Base-by-base conservation (phyloP, 2,797 vertebrate species). In the Gymnodraco acuticeps region DNA sequence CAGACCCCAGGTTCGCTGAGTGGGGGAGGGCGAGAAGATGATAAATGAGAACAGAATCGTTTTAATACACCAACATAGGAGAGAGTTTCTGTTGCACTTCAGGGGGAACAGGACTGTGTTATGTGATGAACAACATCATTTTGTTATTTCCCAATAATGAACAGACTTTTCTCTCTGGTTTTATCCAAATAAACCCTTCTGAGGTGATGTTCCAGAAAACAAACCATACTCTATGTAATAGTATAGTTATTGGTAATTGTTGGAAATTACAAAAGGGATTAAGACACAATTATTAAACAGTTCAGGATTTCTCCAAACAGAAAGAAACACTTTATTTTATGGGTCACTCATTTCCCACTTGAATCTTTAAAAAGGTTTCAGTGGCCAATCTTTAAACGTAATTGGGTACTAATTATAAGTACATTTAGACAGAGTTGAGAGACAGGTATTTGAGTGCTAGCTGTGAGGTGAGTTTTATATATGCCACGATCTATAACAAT, bases 1-100 rank as follows among this genome's bases (percentile, higher is more conserved):
- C 82, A 85, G 83, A 82, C 80, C 71, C 14, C 33, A 31, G 73
- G 75, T 76, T 59, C 71, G 66, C 70, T 75, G 77, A 85, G 84
- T 71, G 60, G 81, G 81, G 69, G 47, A 77, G 78, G 27, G 19
- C 38, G 68, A 78, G 60, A 43, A 55, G 19, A 67, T 31, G 13
- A 77, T 61, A 50, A 33, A 58, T 74, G 11, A 46, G 4, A 43
- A n/a, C 20, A 17, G 14, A 60, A 60, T 64, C 54, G 38, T 10
- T 53, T 42, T 16, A 27, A 27, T 4, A 48, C 11, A 3, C 31
- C 31, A 31, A 55, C 31, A 31, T 38, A 38, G 38, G 31, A 23
- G 0, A 5, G 31, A 50, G 51, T 48, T 27, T n/a, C n/a, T 64
- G 43, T 31, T 16, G 13, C 10, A 48, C 23, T 55, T 71, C 27